Evolutionary conservation across 2,797 vertebrate species (phyloP).

Genomic region (Pterois miles): DNA sequence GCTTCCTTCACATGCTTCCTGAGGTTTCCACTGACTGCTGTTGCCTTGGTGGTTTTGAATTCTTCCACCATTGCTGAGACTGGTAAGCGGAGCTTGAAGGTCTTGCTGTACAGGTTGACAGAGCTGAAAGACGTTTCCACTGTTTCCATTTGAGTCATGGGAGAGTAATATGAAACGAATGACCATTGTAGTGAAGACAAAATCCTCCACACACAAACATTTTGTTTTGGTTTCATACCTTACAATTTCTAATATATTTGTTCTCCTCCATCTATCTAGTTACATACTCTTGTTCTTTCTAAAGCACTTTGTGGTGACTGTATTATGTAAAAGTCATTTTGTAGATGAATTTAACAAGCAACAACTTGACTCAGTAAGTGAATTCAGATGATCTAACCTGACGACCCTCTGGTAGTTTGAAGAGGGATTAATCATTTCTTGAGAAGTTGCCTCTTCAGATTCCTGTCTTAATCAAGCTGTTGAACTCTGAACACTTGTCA

Average conservation of each 20-base stretch:
- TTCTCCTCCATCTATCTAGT: background rate
- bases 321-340: conserved; percentile 4
- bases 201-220: background rate
- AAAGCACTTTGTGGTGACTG: conserved; percentile 2
- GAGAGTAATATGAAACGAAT: too few relatives aligned
- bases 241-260: background rate
- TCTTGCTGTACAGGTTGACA: too few relatives aligned
- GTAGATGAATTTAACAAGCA: background rate
- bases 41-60: too few relatives aligned
- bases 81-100: too few relatives aligned
- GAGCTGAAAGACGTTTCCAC: too few relatives aligned
- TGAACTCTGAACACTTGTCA: conserved; percentile 25
- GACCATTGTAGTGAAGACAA: too few relatives aligned
- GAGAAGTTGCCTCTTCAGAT: conserved; percentile 31
- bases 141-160: too few relatives aligned
- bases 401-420: conserved; percentile 1
- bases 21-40: too few relatives aligned
- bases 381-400: conserved; percentile 18
- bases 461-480: conserved; percentile 22
- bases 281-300: background rate
- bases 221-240: background rate
- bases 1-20: too few relatives aligned
- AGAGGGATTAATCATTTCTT: conserved; percentile 35
- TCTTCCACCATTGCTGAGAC: too few relatives aligned
- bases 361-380: background rate